phyloP scores from a whole-genome alignment of 2,888 invertebrate species.

The Argyra leucocephala region DNA sequence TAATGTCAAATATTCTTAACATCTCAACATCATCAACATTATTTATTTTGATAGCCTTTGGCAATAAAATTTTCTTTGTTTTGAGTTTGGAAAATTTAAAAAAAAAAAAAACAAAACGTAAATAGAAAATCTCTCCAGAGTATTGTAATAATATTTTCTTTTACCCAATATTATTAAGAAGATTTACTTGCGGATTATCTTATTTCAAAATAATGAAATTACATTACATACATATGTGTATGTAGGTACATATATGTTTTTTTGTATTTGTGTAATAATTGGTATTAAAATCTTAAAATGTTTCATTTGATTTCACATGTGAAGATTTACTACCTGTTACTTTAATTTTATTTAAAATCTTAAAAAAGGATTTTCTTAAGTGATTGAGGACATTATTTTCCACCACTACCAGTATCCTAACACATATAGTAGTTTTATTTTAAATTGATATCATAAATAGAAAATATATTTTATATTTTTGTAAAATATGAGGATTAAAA shows the following conservation, averaged over 20 bases:
- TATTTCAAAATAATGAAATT: neutral
- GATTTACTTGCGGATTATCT: neutral
- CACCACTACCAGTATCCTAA: no score
- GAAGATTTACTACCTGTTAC: no score
- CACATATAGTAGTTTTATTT: no score
- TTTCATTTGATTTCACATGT: no score
- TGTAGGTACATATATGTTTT: no score
- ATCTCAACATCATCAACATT: no score
- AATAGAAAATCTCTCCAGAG: neutral
- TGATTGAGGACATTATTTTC: no score
- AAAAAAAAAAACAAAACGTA: neutral
- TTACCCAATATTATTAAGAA: neutral
- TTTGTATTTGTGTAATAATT: neutral
- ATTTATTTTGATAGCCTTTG: neutral
- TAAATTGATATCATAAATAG: no score
- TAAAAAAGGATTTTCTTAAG: no score
- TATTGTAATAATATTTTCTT: neutral
- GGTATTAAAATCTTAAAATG: neutral
- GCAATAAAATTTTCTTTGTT: neutral
- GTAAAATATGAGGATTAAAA: no score
- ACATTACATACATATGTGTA: neutral
- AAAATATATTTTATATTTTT: no score
- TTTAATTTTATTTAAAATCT: no score
- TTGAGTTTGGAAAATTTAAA: neutral
- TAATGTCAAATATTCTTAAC: constrained; percentile 2